These are phyloP conservation scores for Ovis canadensis DNA, from an alignment of 2,113 vertebrate species.

Conservation along the genomic window DNA sequence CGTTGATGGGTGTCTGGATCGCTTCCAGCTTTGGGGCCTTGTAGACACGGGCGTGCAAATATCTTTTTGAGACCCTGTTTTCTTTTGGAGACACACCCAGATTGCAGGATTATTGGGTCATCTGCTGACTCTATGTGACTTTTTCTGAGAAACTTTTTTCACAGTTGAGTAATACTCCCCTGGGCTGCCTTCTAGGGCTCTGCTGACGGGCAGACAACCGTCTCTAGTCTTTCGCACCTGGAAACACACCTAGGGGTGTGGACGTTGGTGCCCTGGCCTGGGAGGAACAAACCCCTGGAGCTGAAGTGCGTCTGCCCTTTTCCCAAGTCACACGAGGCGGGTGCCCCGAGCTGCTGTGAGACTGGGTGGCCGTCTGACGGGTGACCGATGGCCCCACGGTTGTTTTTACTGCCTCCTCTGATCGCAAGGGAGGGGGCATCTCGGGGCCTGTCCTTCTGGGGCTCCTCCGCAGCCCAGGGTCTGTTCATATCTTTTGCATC, in stretches of 20 bases:
- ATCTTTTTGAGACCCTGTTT: too few relatives aligned
- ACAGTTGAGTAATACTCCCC: rapidly evolving
- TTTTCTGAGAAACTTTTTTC: not conserved
- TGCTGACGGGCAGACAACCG: not conserved
- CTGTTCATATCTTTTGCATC: not conserved
- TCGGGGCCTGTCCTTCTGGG: too few relatives aligned
- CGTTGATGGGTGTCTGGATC: rapidly evolving
- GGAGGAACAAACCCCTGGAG: not conserved
- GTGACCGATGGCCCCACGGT: rapidly evolving
- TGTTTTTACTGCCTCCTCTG: not conserved
- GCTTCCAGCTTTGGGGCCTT: not conserved
- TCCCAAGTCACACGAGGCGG: rapidly evolving
- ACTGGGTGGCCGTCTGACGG: rapidly evolving
- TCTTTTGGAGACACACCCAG: not conserved
- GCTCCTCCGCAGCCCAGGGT: too few relatives aligned
- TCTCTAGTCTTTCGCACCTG: rapidly evolving
- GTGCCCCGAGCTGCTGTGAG: too few relatives aligned
- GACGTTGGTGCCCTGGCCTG: not conserved
- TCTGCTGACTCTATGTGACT: not conserved
- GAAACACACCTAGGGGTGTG: not conserved
- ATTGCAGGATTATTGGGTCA: not conserved
- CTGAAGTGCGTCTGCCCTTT: not conserved
- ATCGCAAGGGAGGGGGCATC: rapidly evolving
- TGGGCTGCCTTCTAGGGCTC: not conserved
- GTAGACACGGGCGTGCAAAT: not conserved